phyloP scores from a whole-genome alignment of 2,797 vertebrate genomes.

The Thunnus albacares region DNA sequence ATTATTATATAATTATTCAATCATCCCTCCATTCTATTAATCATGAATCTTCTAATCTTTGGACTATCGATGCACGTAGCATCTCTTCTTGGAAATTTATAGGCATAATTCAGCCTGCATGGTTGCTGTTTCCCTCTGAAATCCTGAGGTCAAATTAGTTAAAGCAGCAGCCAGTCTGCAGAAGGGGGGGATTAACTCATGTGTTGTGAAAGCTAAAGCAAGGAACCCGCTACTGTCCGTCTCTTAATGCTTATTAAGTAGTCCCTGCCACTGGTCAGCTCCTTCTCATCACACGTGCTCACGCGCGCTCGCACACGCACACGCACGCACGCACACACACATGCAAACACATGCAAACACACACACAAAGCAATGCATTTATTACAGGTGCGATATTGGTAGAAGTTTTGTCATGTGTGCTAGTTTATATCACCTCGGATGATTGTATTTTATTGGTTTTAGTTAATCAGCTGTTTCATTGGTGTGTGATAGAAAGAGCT shows the following conservation, averaged over 20 bases:
- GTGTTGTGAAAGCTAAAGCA: slow-evolving; percentile 60
- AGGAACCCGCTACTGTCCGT: slow-evolving; percentile 53
- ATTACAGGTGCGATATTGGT: background rate
- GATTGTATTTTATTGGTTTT: background rate
- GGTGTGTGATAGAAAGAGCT: background rate
- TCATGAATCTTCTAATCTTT: too few species aligned
- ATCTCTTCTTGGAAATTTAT: slow-evolving; percentile 64
- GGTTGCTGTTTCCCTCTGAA: slow-evolving; percentile 50
- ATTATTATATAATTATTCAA: too few species aligned
- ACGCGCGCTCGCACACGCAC: background rate
- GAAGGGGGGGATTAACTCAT: slow-evolving; percentile 74
- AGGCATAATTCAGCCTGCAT: slow-evolving; percentile 73
- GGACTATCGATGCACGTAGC: too few species aligned
- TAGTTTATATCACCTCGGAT: background rate
- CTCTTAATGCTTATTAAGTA: slow-evolving; percentile 83
- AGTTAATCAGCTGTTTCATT: background rate
- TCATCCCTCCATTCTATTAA: too few species aligned
- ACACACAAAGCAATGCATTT: background rate
- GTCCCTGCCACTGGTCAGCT: slow-evolving; percentile 64
- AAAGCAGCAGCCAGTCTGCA: slow-evolving; percentile 31
- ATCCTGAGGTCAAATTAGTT: slow-evolving; percentile 57
- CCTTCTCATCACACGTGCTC: slow-evolving; percentile 11
- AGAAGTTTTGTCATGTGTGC: background rate
- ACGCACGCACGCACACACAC: background rate
- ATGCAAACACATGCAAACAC: background rate